Evolutionary conservation across 1,140 invertebrate species (phyloP).

Genomic region (Drepana arcuata): DNA sequence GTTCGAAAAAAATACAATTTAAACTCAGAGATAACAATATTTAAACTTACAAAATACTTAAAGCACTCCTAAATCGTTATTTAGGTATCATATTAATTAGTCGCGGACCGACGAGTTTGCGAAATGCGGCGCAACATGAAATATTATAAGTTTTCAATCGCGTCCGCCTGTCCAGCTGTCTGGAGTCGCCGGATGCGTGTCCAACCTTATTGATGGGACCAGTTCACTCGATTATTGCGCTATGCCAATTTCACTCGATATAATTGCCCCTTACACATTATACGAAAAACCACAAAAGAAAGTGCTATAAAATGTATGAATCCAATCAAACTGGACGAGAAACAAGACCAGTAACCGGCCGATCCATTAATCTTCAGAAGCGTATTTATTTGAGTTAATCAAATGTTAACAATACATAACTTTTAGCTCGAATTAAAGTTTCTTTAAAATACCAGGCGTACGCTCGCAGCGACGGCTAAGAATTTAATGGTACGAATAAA

Average conservation of each 20-base stretch:
- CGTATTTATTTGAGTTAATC: slow-evolving; percentile 14
- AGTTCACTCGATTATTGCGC: slow-evolving; percentile 21
- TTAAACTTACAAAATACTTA: too few species aligned
- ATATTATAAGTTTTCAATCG: slow-evolving; percentile 36
- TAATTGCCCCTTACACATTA: slow-evolving; percentile 40
- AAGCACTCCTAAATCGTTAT: too few species aligned
- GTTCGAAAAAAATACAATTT: too few species aligned
- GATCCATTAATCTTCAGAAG: slow-evolving; percentile 24
- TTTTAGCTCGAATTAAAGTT: slow-evolving; percentile 42
- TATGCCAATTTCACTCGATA: slow-evolving; percentile 43
- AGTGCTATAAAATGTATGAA: slow-evolving; percentile 38
- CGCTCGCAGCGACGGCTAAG: slow-evolving; percentile 21
- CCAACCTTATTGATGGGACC: slow-evolving; percentile 46
- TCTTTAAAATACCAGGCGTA: slow-evolving; percentile 37
- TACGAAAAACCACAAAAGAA: slow-evolving; percentile 28
- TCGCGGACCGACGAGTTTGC: too few species aligned
- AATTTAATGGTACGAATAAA: slow-evolving; percentile 43
- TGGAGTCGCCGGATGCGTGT: slow-evolving; percentile 40
- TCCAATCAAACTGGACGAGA: slow-evolving; percentile 48
- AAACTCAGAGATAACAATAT: too few species aligned
- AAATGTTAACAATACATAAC: slow-evolving; percentile 25
- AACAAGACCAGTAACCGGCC: slow-evolving; percentile 32
- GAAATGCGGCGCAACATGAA: slow-evolving; percentile 20
- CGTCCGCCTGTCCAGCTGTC: slow-evolving; percentile 30
- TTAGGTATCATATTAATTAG: too few species aligned